Base-by-base conservation (phyloP, 2,888 invertebrate genomes). In the Tinea trinotella region DNA sequence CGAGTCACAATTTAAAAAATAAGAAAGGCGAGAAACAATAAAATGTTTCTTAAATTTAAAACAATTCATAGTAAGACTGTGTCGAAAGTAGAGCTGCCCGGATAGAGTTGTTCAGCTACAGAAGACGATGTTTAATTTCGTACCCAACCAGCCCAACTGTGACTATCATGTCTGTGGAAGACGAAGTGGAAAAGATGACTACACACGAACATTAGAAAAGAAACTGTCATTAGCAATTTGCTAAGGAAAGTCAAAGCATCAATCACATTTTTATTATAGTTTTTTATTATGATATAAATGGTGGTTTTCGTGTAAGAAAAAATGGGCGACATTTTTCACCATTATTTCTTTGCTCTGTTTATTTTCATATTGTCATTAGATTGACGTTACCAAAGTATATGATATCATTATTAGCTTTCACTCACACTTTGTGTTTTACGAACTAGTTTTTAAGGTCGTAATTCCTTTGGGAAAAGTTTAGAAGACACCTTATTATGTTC, bases 271-370 rank as follows among this genome's bases (percentile, higher is more conserved):
- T 50, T 50, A 10, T 24, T 2, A 24, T 49, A 3, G 22, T 20
- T 18, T 49, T n/a, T 49, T 15, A 50, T 24, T 24, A 4, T 46
- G 9, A 17, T 20, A n/a, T n/a, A n/a, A 50, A 24, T 50, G 18
- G 5, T 9, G 50, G 48, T 48, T 48, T 48, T 24, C 50, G 50
- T 19, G n/a, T 19, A 50, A 50, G 24, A 50, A 50, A 48, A 50
- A 50, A 50, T 50, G 50, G 19, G 48, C 10, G 50, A 18, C 48
- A 48, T 50, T 50, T 50, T 50, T 50, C 50, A 50, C 50, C 60
- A 64, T 64, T 62, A 66, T 65, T 67, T 65, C 57, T 59, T 63
- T 62, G 68, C 68, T 68, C 69, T 67, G 64, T 57, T 68, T 67
- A 55, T 35, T 53, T 19, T 19, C 10, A 19, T n/a, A 46, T 46